Evolutionary conservation across 2,888 invertebrate genomes (phyloP), one percentile per base, ranked within the genome.

Genomic region (Apocheima hispidaria): DNA sequence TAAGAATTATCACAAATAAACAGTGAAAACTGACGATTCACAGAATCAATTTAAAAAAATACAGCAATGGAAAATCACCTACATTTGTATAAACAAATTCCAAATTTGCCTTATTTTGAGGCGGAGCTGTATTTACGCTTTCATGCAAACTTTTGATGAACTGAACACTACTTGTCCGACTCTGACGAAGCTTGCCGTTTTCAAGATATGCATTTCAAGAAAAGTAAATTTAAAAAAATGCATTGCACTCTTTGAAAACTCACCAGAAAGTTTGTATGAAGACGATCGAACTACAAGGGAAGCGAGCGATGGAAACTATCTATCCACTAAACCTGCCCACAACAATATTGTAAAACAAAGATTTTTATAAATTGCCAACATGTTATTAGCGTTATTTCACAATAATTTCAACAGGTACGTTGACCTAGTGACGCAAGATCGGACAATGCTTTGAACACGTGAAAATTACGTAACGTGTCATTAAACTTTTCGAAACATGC

Each of bases 1-100:
- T 85, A 87, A 73, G 16, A 78, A 84, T 85, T 90, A 91, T 91
- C 92, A 92, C 91, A 90, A 90, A 87, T 85, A 85, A 87, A 90
- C 84, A 88, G 87, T 86, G 86, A 90, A 87, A 90, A 89, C 86
- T 72, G 75, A 86, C 81, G 91, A 92, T 91, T 91, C 92, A 92
- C 86, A 90, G 90, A 91, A 92, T 92, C 90, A 83, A 86, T 82
- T 79, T 9, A 30, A 43, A n/a, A 83, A 64, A 66, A 84, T 68
- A 78, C 78, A 73, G 78, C 81, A 84, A 86, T 77, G 79, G 73
- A 82, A 79, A 73, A 83, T 83, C 77, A 80, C 33, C 44, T 53
- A 53, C 46, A 52, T n/a, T n/a, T 43, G 26, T 4, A 14, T 21
- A 48, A 40, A 33, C 41, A 33, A 28, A 21, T 43, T 43, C 0